Base-by-base conservation (phyloP, 92 coral and sea anemone species). In the Siderastrea radians region DNA sequence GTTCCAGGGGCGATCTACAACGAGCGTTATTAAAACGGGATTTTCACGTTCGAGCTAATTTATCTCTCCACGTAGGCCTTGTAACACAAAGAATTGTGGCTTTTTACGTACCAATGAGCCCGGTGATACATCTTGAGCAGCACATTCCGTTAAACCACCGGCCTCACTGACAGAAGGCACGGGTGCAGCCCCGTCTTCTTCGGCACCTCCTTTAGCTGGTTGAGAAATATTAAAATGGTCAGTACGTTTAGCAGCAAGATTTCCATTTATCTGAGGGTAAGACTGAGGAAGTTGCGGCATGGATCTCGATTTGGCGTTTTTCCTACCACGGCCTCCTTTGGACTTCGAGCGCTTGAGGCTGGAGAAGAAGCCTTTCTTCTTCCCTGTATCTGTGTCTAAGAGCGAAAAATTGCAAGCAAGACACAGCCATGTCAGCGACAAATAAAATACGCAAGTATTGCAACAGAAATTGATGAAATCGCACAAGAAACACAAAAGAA, bases 281-380 rank as follows among this genome's bases (percentile, higher is more conserved):
- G 91, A 91, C 75, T 88, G 91, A 72, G 93, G 88, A 81, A 97
- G 98, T 75, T 97, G 99, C 3, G 98, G 98, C 95, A 97, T 82
- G 87, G 99, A 97, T 52, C 91, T 94, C 68, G 96, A 92, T 81
- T 93, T 93, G 51, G 87, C 89, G 75, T 60, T 73, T 86, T 95
- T 94, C 96, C 98, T 97, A 95, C 99, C 99, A 89, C 96, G 95
- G 79, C 95, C 98, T 84, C 94, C 96, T 87, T 96, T 96, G 62
- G 91, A 91, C 81, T 91, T 94, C 76, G 89, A 72, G 52, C 92
- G 89, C 97, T 94, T 95, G 63, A 95, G 92, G 73, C 97, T 97
- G 49, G 93, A 86, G 96, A 97, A 97, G 77, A 97, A 75, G 43
- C 95, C 86, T 55, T 91, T 92, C 96, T 97, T 97, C 95, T 94